A percentile compares a stretch with the other conserved stretches of the same genome.
Conservation (phyloP, 2,113 vertebrate species). For the Pseudopodoces humilis region DNA sequence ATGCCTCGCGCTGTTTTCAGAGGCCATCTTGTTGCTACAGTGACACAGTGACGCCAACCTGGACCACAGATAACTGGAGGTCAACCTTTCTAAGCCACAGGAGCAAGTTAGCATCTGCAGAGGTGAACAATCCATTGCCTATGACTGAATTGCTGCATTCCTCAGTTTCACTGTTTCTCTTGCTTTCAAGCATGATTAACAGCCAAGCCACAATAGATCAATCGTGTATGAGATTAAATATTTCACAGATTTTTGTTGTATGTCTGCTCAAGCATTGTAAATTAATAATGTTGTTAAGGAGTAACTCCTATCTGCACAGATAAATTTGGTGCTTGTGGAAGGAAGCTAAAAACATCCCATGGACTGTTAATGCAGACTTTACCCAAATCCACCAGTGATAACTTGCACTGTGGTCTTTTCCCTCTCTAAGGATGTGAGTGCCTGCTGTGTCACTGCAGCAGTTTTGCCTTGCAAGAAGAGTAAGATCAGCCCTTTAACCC, state of each 20-base stretch:
- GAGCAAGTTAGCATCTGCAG: not conserved
- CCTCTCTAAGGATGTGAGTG: not conserved
- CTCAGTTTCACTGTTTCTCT: not conserved
- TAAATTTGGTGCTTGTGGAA: not conserved
- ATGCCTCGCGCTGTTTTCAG: not conserved
- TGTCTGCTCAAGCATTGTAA: not conserved
- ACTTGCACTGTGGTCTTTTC: not conserved
- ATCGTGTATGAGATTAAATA: not conserved
- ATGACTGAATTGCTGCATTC: not conserved
- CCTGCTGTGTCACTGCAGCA: not conserved
- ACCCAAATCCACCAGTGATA: not conserved
- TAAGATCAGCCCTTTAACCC: not conserved
- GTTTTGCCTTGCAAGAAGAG: not conserved
- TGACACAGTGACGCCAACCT: not conserved
- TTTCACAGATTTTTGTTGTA: not conserved
- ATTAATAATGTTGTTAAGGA: not conserved
- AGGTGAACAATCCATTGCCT: not conserved
- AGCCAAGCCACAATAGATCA: slow-evolving; percentile 14
- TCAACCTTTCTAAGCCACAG: not conserved
- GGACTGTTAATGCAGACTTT: not conserved
- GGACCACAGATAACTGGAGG: not conserved
- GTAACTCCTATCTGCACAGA: not conserved
- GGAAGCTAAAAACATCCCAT: not conserved
- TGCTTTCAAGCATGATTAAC: not conserved
- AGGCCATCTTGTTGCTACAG: not conserved